Base-by-base conservation (phyloP, 53 echinoderm and acorn worm species). In the Actinopyga echinites region DNA sequence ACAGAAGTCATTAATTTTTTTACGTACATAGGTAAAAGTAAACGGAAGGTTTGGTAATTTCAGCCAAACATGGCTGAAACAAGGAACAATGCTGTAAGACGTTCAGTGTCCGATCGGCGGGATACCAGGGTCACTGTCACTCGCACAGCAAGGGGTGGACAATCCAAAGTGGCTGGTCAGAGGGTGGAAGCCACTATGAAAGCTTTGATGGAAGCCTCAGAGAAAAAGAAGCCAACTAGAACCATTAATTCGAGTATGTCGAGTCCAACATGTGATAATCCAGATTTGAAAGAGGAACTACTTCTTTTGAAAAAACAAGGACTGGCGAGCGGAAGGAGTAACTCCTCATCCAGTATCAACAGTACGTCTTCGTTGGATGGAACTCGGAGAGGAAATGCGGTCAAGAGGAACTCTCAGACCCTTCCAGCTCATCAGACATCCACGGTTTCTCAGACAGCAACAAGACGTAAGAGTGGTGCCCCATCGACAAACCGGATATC, bases 131-230 rank as follows among this genome's bases (percentile, higher is more conserved):
- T 62, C 62, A 34, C 7, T n/a, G 81, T 80, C 33, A 78, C 78
- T 29, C 78, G 78, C 30, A 19, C 55, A 26, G 37, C 9, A 20
- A 21, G 20, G 32, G 30, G 26, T 52, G 54, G 52, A 19, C 23
- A 55, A 32, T 22, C 60, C 40, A 80, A 80, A 44, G 81, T 80
- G 17, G 35, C 81, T n/a, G 81, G 81, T 2, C 60, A 80, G 35
- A 80, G 40, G 23, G 81, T 80, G 19, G 81, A 80, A 80, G 81
- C 81, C 42, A 80, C 60, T 0, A 80, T 80, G 81, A 80, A 80
- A 61, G 81, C 63, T 3, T 42, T 80, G 24, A 59, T 80, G 63
- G 81, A 80, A 44, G 81, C 81, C 17, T 60, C 81, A 15, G 63
- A 62, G 11, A 80, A 62, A 45, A 79, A 79, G 58, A 80, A 80